Conservation (phyloP, 2,797 vertebrate genomes). For the Sternotherus odoratus region DNA sequence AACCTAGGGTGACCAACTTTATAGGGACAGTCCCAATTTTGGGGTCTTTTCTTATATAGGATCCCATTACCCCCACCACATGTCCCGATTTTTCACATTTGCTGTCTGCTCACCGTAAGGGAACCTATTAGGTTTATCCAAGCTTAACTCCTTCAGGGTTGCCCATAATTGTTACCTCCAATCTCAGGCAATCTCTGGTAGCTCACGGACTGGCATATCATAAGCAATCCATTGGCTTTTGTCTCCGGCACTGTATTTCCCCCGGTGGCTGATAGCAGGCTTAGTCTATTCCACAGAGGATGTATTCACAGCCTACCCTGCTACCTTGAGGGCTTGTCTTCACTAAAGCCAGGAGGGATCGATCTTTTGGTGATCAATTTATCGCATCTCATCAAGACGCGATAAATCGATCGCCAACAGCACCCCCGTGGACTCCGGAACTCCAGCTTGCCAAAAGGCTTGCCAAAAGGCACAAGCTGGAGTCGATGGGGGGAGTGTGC, state of each 20-base stretch:
- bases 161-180: slow-evolving; percentile 1
- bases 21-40: no score
- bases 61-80: no score
- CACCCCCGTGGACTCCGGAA: no score
- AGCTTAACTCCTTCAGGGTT: background rate
- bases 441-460: no score
- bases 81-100: no score
- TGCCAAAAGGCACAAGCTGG: no score
- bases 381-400: no score
- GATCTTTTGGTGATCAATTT: no score
- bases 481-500: no score
- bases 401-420: no score
- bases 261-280: slow-evolving; percentile 40
- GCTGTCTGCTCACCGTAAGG: background rate
- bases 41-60: no score
- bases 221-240: slow-evolving; percentile 13
- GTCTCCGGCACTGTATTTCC: slow-evolving; percentile 47
- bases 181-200: background rate
- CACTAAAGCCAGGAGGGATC: no score
- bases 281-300: background rate
- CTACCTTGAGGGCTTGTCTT: slow-evolving; percentile 46
- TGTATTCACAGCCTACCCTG: slow-evolving; percentile 18
- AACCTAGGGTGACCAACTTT: background rate
- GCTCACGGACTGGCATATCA: slow-evolving; percentile 27
- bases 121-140: background rate